Base-by-base conservation (phyloP, 2,113 vertebrate species). In the Tursiops truncatus region DNA sequence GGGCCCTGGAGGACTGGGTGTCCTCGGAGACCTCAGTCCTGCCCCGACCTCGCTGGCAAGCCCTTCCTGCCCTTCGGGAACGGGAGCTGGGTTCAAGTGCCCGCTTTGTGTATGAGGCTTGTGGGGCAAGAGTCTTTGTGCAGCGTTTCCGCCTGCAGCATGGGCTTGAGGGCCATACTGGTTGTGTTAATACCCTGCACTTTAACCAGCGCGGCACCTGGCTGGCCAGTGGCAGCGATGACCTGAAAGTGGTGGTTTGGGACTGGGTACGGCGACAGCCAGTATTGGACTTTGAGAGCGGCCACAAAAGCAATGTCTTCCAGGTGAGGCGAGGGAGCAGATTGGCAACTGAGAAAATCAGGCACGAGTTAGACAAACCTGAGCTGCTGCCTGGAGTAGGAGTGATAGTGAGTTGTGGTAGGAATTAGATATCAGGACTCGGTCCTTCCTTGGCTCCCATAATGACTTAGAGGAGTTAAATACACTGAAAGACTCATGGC, bases 161-260 rank as follows among this genome's bases (percentile, higher is more conserved):
- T 1, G 99, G 99, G 8, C 99, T 99, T 84, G 99, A 99, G 98
- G 99, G 99, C 2, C 99, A 99, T 98, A 98, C 98, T 0, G 99
- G 99, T 89, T 99, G 99, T n/a, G 99, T 99, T 85, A 99, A 99
- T 98, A 99, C 99, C 1, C 98, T 99, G 98, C 99, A 99, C 99
- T 99, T 99, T 98, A 99, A 99, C 99, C 99, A 99, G 63, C 99
- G 99, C 0, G 99, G 99, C 89, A 99, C 99, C 0, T 99, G 99
- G 96, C 98, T 99, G 97, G 99, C 99, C 44, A 99, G 99, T 1
- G 99, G 99, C 98, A 99, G 99, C 14, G 99, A 99, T 7, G 99
- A 99, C 98, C 99, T 99, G 95, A 99, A 99, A 0, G 99, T 99
- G 97, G 98, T 99, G 38, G 99, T 99, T 91, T 99, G 99, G 99